Conservation (phyloP, 2,113 vertebrate species). For the Trochalopteron elliotii region DNA sequence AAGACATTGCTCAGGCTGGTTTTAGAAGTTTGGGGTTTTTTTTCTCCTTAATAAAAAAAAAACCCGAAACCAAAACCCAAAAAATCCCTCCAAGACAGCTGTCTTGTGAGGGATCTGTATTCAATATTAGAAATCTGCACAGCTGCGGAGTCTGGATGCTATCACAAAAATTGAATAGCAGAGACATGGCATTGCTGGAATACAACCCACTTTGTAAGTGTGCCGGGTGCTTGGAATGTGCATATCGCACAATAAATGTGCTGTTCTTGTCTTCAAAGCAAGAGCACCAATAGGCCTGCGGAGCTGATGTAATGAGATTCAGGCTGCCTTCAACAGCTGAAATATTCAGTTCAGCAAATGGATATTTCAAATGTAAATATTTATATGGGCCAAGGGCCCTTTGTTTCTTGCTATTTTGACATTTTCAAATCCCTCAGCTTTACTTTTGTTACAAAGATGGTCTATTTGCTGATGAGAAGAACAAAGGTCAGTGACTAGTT, state of each 20-base stretch:
- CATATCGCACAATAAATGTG: conserved; percentile 10
- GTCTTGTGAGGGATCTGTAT: conserved; percentile 44
- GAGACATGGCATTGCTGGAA: conserved; percentile 59
- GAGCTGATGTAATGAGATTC: conserved; percentile 46
- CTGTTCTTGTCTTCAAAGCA: conserved; percentile 63
- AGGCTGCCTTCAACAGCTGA: conserved; percentile 57
- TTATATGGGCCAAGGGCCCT: conserved; percentile 55
- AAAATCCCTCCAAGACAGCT: conserved; percentile 41
- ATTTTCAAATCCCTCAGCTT: conserved; percentile 53
- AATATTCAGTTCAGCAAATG: conserved; percentile 51
- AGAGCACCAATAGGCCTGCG: conserved; percentile 22
- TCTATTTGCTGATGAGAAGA: conserved; percentile 42
- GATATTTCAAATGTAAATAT: conserved; percentile 68
- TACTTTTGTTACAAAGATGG: conserved; percentile 36
- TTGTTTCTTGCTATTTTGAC: conserved; percentile 49
- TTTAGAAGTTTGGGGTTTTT: background rate
- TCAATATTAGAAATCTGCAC: conserved; percentile 55
- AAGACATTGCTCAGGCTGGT: background rate
- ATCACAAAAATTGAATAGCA: conserved; percentile 44
- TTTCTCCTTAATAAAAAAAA: conserved; percentile 6
- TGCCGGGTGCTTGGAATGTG: conserved; percentile 55
- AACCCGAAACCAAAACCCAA: background rate
- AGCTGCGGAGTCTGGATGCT: conserved; percentile 70
- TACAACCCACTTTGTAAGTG: conserved; percentile 32
- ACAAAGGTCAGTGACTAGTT: conserved; percentile 31